phyloP scores from a whole-genome alignment of 2,888 invertebrate species.

The Erannis defoliaria region DNA sequence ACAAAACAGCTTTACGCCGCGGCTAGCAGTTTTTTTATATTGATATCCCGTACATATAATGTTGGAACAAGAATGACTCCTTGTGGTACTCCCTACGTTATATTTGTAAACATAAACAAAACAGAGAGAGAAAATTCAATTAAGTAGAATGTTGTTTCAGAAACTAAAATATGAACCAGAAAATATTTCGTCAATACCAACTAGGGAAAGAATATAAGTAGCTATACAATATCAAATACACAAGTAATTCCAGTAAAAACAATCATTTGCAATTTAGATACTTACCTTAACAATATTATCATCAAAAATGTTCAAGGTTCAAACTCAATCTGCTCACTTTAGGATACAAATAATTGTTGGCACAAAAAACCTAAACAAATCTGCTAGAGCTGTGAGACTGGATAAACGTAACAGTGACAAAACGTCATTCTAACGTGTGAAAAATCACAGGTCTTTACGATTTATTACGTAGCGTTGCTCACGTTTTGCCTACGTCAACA shows the following conservation, averaged over 20 bases:
- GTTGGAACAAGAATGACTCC: neutral
- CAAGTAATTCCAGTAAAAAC: constrained; percentile 3
- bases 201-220: neutral
- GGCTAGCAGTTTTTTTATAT: neutral
- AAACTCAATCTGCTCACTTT: neutral
- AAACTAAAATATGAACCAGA: neutral
- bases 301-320: neutral
- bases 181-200: neutral
- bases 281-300: neutral
- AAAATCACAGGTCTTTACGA: constrained; percentile 19
- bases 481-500: constrained; percentile 2
- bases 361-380: constrained; percentile 22
- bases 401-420: constrained; percentile 8
- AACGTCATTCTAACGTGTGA: constrained; percentile 21
- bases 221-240: constrained; percentile 9
- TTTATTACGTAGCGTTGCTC: no score
- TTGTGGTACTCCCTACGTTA: neutral
- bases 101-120: neutral
- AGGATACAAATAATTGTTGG: constrained; percentile 2
- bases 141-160: no score
- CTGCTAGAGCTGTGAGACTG: constrained; percentile 4
- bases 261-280: neutral
- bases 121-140: no score
- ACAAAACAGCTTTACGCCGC: neutral
- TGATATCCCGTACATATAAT: neutral